phyloP scores from a whole-genome alignment of 2,797 vertebrate genomes.

The Rhabdophis nuchalis region DNA sequence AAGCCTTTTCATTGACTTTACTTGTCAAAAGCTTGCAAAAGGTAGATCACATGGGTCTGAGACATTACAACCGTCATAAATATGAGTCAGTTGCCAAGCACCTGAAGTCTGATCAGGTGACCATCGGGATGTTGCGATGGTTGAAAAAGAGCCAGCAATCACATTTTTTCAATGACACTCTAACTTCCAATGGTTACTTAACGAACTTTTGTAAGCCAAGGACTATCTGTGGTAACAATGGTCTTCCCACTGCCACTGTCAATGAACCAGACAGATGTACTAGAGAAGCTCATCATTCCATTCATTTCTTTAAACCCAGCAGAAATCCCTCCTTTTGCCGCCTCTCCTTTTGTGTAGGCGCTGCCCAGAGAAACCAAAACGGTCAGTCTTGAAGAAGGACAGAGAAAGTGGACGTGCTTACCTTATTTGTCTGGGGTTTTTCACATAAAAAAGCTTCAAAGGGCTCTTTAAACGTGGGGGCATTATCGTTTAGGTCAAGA shows the following conservation, averaged over 20 bases:
- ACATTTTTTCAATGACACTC: neutral
- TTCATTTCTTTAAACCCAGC: neutral
- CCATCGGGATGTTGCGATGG: neutral
- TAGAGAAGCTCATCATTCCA: neutral
- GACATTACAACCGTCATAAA: neutral
- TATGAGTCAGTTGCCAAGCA: neutral
- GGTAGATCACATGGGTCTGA: neutral
- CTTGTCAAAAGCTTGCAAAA: neutral
- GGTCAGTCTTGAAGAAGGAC: neutral
- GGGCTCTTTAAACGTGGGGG: constrained; percentile 85
- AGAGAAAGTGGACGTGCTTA: constrained; percentile 49
- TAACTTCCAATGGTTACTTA: neutral
- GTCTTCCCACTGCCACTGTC: neutral
- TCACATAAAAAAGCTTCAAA: constrained; percentile 93
- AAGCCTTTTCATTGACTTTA: neutral
- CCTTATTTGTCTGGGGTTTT: constrained; percentile 83
- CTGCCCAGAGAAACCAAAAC: neutral
- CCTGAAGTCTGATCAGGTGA: neutral
- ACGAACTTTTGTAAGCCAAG: neutral
- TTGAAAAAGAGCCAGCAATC: neutral
- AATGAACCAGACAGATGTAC: neutral
- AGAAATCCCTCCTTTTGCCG: neutral
- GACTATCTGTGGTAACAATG: neutral
- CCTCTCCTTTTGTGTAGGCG: neutral
- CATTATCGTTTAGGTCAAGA: constrained; percentile 89